Evolutionary conservation across 2,888 invertebrate genomes (phyloP), one percentile per base, ranked within the genome.

Genomic region (Caenorhabditis uteleia): DNA sequence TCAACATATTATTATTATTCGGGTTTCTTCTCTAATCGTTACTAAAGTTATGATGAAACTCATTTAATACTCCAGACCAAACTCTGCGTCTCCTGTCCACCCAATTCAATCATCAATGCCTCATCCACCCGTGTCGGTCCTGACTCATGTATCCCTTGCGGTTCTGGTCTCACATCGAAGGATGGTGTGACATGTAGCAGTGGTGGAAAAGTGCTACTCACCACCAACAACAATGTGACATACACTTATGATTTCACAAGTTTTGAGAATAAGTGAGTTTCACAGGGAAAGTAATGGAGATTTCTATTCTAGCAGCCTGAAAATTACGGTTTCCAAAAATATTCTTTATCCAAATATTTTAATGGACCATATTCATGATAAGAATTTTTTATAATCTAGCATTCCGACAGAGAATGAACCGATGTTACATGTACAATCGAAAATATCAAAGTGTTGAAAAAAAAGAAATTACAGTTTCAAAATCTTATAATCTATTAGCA

Each of bases 51-150:
- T 6, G 8, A n/a, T 38, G 6, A 6, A 6, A 16, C 7, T 18
- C 6, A 6, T 38, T 7, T 10, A 7, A 38, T 12, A 18, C 8
- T 42, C n/a, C 51, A 66, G 53, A 59, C 59, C 3, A 68, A 62
- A 8, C 7, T 80, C 26, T 88, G 88, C 77, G 77, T 82, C 2
- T 77, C 79, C 1, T 88, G 88, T 74, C 87, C 85, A 0, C 43
- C 60, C 4, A 79, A 83, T 49, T 85, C 84, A 2, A 60, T 67
- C 20, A 66, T 82, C 25, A 82, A 82, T 49, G 59, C 58, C 7
- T 68, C 71, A 1, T 72, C 74, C 1, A 49, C 49, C 14, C 45
- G 70, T 31, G 50, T 74, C n/a, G 78, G 70, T 10, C 50, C 45
- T 5, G 55, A 57, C 8, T 56, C 50, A 33, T 74, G 70, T 34